A percentile compares a stretch with the other conserved stretches of the same genome.
Evolutionary conservation across 2,113 vertebrate genomes (phyloP).

Genomic region (Ariopsis seemanni): DNA sequence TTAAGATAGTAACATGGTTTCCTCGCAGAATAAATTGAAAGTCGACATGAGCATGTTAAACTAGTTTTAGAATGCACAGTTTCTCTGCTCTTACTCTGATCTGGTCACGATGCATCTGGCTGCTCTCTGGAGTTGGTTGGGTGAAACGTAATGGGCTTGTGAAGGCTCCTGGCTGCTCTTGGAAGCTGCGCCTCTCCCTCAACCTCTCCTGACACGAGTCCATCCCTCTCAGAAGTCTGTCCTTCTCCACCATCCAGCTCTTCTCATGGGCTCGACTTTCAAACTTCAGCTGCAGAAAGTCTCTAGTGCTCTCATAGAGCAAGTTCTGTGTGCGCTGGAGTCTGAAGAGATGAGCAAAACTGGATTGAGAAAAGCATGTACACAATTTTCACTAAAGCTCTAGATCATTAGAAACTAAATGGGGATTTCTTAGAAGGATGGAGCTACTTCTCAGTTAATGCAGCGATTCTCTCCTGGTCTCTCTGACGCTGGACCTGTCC

Average conservation of each 20-base stretch:
- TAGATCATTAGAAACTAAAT: neutral
- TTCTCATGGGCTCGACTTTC: conserved; percentile 83
- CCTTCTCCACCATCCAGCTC: conserved; percentile 91
- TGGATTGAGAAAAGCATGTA: too few species aligned
- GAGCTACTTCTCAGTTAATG: conserved; percentile 83
- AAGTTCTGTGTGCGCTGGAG: conserved; percentile 85
- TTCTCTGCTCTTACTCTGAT: conserved; percentile 74
- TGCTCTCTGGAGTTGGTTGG: conserved; percentile 57
- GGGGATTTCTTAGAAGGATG: neutral
- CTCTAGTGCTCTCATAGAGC: conserved; percentile 87
- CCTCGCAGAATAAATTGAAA: neutral
- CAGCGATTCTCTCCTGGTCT: conserved; percentile 79
- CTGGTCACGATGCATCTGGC: conserved; percentile 72
- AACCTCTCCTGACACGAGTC: conserved; percentile 67
- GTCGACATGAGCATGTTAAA: neutral
- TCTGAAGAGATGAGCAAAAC: conserved; percentile 61
- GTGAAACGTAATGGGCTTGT: conserved; percentile 47
- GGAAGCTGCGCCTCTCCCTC: conserved; percentile 53
- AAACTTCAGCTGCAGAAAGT: conserved; percentile 88
- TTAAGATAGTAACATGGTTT: too few species aligned
- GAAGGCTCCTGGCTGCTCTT: conserved; percentile 30
- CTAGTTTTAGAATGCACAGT: neutral
- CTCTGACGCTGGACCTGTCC: conserved; percentile 78
- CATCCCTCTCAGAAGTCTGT: conserved; percentile 79
- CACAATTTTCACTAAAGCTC: neutral